Evolutionary conservation across 2,797 vertebrate genomes (phyloP), one percentile per base, ranked within the genome.

Genomic region (Paguma larvata): DNA sequence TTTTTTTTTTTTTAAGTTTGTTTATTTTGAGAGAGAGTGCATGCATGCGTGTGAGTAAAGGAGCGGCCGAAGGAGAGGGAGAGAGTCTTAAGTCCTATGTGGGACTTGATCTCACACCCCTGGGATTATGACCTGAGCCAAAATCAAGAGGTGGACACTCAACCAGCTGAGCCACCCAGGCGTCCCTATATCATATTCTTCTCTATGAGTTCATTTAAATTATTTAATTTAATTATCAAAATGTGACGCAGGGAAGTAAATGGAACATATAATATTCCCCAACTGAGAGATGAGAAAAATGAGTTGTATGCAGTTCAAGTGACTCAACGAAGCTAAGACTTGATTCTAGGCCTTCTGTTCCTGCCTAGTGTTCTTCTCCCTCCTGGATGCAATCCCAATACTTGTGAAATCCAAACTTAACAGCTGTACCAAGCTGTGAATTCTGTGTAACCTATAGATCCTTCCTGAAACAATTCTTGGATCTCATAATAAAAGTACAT

Each of bases 191-290:
- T 65, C 4, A 21, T 32, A 72, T 78, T 56, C 48, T 34, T 83
- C 41, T 56, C 23, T 51, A 32, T 5, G 56, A 67, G 3, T 62
- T 90, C 16, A 75, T 51, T 72, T 34, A 78, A 68, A 56, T 86
- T 51, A 83, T 73, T 94, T 90, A 23, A 59, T 84, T 92, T 63
- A 32, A 44, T 84, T 30, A 19, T 87, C 77, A 87, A 21, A 84
- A 30, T 9, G 13, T 46, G 23, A 34, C 46, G 25, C 70, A 90
- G 25, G 27, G 34, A 79, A 80, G 30, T 63, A 91, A 10, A 56
- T 12, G 73, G 30, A 87, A 59, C 6, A 63, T 68, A 62, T 25
- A 77, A 38, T 67, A 77, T 56, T 48, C 23, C 30, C 30, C 27
- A 63, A 68, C 32, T 79, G 75, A 56, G 63, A 80, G 16, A 46